Base-by-base conservation (phyloP, 2,888 invertebrate genomes). In the Acrocyrtus sp. region DNA sequence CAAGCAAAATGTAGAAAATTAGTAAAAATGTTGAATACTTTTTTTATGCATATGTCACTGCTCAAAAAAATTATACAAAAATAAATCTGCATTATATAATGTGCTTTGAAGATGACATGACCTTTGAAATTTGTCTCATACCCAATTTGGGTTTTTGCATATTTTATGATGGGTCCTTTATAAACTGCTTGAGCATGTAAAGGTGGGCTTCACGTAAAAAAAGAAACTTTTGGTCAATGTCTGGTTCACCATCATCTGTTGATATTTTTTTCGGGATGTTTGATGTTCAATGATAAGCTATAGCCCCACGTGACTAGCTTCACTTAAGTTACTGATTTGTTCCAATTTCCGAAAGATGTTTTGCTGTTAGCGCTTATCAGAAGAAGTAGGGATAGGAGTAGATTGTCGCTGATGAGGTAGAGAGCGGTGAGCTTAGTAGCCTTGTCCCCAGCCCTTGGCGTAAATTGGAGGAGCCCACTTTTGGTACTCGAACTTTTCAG, bases 401-500 rank as follows among this genome's bases (percentile, higher is more conserved):
- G n/a, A n/a, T n/a, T n/a, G n/a, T n/a, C n/a, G n/a, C n/a, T n/a
- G 12, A 34, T 34, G 12, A 34, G 34, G 34, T 8, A 34, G n/a
- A n/a, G n/a, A n/a, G n/a, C n/a, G n/a, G n/a, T n/a, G n/a, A n/a
- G 15, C 15, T 70, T 70, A 70, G 34, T 62, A 70, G 17, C 69
- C 69, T 5, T 27, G 27, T n/a, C 69, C 69, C 69, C 69, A 70
- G 19, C 69, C 65, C 47, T 66, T 66, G 27, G 57, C 70, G 51
- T 70, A 62, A 27, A 70, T 63, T 47, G 70, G 70, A 21, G 63
- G 75, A 34, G 72, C 66, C 75, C 75, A 75, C 50, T 75, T 75
- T 45, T 75, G 72, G 43, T 62, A 61, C 34, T 75, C 75, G 45
- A 67, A 67, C 63, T 75, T 75, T 21, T 72, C 67, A 21, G 75